Base-by-base conservation (phyloP, 2,888 invertebrate genomes). In the Drosophila antonietae region DNA sequence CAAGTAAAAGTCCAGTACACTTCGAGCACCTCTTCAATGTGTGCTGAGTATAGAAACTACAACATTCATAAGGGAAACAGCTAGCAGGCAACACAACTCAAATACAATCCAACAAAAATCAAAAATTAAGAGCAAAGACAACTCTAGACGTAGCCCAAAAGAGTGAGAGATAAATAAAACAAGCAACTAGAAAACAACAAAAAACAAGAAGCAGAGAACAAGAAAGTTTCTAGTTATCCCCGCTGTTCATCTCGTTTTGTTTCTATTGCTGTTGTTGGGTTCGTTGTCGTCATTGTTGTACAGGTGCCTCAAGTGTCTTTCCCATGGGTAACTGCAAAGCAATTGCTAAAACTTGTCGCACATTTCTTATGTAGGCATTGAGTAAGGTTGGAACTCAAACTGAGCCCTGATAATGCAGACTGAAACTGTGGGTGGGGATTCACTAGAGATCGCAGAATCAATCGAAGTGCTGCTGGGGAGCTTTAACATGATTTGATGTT, bases 91-190 rank as follows among this genome's bases (percentile, higher is more conserved):
- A 35, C 68, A 55, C 49, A 83, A 86, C 74, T 76, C 81, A 86
- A 88, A 84, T 64, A 83, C 72, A 87, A 73, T 76, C 84, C 79
- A 84, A 87, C 74, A 73, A 79, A 89, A 83, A 81, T 87, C 74
- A 58, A 73, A 87, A 84, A 84, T 89, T 84, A 89, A 81, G 77
- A 86, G 72, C 76, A 73, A 51, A 63, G 59, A 60, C 55, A 73
- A 88, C 73, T 74, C 68, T 61, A 68, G 52, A 33, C 66, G 18
- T 14, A 55, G 35, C 49, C 31, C 31, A 47, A 66, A 55, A 61
- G 51, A 67, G 63, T 72, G 77, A 52, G 58, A 76, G 67, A 73
- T 69, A 73, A 78, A 78, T 73, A 69, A 47, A 59, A 56, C 44
- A 51, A 65, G 49, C 35, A 35, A 35, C 20, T 44, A 33, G 20